A percentile compares a stretch with the other conserved stretches of the same genome.
Conservation (phyloP, 2,113 vertebrate species). For the Herpetotheres cachinnans region DNA sequence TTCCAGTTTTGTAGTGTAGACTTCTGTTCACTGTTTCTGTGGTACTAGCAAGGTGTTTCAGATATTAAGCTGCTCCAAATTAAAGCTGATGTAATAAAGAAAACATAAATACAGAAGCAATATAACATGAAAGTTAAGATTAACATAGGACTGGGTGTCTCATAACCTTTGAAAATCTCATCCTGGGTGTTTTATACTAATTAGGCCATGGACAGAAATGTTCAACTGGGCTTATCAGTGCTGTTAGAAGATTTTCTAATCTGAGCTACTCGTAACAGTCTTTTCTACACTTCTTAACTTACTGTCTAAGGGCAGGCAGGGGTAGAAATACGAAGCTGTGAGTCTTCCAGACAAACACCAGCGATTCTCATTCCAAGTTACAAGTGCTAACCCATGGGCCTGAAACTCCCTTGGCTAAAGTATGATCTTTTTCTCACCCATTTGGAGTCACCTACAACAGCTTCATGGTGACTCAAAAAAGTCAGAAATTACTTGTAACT, state of each 20-base stretch:
- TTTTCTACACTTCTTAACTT: background rate
- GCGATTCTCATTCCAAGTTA: background rate
- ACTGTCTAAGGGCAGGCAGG: background rate
- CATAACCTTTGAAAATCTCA: background rate
- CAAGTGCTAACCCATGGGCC: background rate
- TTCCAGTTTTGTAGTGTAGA: background rate
- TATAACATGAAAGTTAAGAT: background rate
- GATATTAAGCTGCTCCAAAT: background rate
- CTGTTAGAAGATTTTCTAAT: background rate
- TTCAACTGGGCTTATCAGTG: background rate
- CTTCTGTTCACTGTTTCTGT: background rate
- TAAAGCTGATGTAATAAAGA: background rate
- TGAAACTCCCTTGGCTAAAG: background rate
- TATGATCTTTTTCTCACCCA: background rate
- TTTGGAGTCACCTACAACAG: background rate
- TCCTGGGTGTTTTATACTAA: background rate
- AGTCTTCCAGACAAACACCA: background rate
- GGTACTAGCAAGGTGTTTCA: background rate
- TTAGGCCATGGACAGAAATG: background rate
- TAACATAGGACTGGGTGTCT: background rate
- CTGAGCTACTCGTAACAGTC: background rate
- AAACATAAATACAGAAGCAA: background rate
- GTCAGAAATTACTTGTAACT: background rate
- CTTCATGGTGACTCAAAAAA: background rate
- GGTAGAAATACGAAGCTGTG: background rate